A percentile compares a stretch with the other conserved stretches of the same genome.
Evolutionary conservation across 35 echinoderm and acorn worm species (phyloP).

Genomic region (Strongylocentrotus purpuratus): DNA sequence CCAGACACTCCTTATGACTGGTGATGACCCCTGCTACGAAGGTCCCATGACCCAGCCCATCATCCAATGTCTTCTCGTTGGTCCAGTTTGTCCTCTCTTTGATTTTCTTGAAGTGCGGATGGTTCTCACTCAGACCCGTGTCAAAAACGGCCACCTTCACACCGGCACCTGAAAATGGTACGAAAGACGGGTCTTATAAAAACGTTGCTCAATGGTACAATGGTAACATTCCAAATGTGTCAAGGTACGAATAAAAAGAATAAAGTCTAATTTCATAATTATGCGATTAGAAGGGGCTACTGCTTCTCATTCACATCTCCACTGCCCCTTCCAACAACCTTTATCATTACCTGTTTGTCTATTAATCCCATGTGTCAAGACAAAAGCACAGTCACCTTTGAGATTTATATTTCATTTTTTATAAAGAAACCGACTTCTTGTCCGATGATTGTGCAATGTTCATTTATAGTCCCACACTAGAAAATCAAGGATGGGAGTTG

Average conservation of each 20-base stretch:
- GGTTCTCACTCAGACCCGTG: constrained; percentile 93
- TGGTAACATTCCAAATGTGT: too few relatives aligned
- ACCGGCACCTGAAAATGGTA: constrained; percentile 63
- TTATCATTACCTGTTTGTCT: too few relatives aligned
- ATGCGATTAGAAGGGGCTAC: too few relatives aligned
- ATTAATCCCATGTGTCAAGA: too few relatives aligned
- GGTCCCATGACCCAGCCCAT: constrained; percentile 98
- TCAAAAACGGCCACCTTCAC: constrained; percentile 98
- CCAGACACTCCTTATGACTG: constrained; percentile 86
- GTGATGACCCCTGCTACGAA: constrained; percentile 97
- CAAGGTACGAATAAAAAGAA: too few relatives aligned
- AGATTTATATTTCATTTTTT: not conserved
- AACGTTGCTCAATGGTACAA: not conserved
- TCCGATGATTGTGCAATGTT: too few relatives aligned
- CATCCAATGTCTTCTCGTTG: constrained; percentile 97
- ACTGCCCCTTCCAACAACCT: too few relatives aligned
- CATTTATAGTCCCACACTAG: too few relatives aligned
- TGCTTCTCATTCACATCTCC: too few relatives aligned
- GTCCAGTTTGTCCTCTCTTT: constrained; percentile 97
- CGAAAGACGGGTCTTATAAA: not conserved
- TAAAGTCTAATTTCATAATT: too few relatives aligned
- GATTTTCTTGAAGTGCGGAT: constrained; percentile 94
- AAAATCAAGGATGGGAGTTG: too few relatives aligned
- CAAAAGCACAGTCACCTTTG: not conserved
- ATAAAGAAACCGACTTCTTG: not conserved